Percentiles rank a stretch among this genome's conserved stretches.
phyloP scores from a whole-genome alignment of 2,113 vertebrate genomes.

The Mellivora capensis region DNA sequence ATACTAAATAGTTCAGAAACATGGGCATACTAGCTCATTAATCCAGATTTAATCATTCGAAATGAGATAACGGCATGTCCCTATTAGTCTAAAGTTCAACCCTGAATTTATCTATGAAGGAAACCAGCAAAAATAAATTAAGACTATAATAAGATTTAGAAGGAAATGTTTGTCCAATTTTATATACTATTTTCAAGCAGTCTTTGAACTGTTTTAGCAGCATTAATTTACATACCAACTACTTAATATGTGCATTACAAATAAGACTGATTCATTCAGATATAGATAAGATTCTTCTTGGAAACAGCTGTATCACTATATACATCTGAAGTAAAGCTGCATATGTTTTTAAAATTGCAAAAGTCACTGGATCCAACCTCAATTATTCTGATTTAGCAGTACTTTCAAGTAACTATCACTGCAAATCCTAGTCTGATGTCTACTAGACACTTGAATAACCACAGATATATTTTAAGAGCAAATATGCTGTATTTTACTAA shows the following conservation, averaged over 20 bases:
- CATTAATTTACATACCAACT: not conserved
- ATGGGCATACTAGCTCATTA: not conserved
- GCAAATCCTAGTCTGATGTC: not conserved
- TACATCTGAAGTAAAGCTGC: not conserved
- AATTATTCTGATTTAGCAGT: not conserved
- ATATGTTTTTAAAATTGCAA: constrained; percentile 13
- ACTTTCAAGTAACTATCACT: not conserved
- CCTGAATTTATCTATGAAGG: not conserved
- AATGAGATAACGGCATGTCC: not conserved
- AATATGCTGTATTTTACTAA: not conserved
- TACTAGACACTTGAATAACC: constrained; percentile 29
- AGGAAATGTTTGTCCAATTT: constrained; percentile 11
- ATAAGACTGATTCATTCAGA: constrained; percentile 15
- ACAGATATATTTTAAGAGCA: not conserved
- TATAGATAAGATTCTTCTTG: not conserved
- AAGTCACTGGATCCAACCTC: not conserved
- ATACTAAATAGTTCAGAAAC: not conserved
- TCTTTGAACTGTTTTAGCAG: constrained; percentile 30
- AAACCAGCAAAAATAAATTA: constrained; percentile 46
- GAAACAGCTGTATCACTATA: not conserved
- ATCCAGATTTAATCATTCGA: constrained; percentile 12
- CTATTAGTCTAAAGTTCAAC: not conserved
- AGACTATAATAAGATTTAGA: not conserved
- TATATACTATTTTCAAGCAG: constrained; percentile 22
- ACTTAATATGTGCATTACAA: not conserved